These are phyloP conservation scores for Cataglyphis livida DNA, from an alignment of 2,888 invertebrate genomes.

Conservation along the genomic window DNA sequence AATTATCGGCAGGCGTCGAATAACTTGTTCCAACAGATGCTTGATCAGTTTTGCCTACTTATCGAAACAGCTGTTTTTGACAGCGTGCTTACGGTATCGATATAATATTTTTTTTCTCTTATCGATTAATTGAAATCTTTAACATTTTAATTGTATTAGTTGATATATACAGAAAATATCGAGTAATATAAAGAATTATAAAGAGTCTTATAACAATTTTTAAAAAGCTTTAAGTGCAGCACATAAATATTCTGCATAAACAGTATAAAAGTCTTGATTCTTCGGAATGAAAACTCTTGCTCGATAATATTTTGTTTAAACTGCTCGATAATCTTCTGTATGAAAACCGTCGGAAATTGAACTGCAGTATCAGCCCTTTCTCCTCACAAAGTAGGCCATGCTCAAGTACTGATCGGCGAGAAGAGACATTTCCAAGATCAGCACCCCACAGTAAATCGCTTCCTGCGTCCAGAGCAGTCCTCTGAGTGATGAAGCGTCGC, in stretches of 20 bases:
- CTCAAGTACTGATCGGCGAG: slow-evolving; percentile 78
- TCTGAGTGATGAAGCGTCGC: slow-evolving; percentile 79
- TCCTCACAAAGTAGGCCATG: slow-evolving; percentile 66
- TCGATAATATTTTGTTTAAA: slow-evolving; percentile 71
- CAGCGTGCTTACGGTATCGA: slow-evolving; percentile 29
- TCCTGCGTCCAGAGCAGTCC: slow-evolving; percentile 79
- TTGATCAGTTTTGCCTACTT: slow-evolving; percentile 29
- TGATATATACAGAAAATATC: not conserved
- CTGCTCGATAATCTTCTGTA: slow-evolving; percentile 68
- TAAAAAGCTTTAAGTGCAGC: not conserved
- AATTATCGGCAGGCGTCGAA: slow-evolving; percentile 46
- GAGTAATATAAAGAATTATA: slow-evolving; percentile 9
- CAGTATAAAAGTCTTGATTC: slow-evolving; percentile 8
- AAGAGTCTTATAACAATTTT: not conserved
- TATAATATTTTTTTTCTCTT: slow-evolving; percentile 15
- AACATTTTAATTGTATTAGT: slow-evolving; percentile 36
- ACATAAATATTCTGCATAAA: not conserved
- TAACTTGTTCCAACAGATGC: slow-evolving; percentile 50
- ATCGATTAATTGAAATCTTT: slow-evolving; percentile 15
- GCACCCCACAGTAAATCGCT: slow-evolving; percentile 77
- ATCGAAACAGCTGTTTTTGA: slow-evolving; percentile 42
- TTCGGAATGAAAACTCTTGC: slow-evolving; percentile 69
- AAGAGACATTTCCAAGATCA: slow-evolving; percentile 79
- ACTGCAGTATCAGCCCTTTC: slow-evolving; percentile 68
- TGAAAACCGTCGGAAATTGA: slow-evolving; percentile 67